Evolutionary conservation across 2,113 vertebrate genomes (phyloP), one percentile per base, ranked within the genome.

Genomic region (Neotoma lepida): DNA sequence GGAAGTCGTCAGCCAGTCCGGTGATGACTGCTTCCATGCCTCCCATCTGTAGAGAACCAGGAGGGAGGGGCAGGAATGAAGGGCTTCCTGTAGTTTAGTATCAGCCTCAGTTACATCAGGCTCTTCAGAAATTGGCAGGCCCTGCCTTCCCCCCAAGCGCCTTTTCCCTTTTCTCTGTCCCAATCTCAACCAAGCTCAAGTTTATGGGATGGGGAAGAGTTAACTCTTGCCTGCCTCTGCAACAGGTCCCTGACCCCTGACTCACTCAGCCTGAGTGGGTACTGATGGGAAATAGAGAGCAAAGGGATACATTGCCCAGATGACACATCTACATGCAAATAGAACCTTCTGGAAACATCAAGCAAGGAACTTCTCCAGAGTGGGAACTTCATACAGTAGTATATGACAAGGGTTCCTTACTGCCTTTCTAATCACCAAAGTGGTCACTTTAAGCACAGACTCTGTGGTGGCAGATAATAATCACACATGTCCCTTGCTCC

Each of bases 11-110:
- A 0, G 99, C 98, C 86, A 99, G 97, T 74, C 99, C 99, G 0
- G 99, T 99, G 98, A 99, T 99, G 93, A 99, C 99, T 0, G 99
- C 99, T 93, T 99, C 99, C 99, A 99, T 99, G 80, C 99, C 99
- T 0, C 99, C 99, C 99, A 99, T 99, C 99, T 99, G 97, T 49
- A 81, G 49, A 78, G 88, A 91, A 93, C 41, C 90, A 94, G 95
- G 74, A 1, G 7, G 80, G 95, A n/a, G 28, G 64, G 56, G 46
- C n/a, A 13, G 51, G 86, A 10, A 17, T 46, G 76, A 68, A 58
- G 14, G 73, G 2, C 4, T 1, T 4, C 39, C 44, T 1, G 13
- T 3, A 13, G 44, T 30, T 13, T 18, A 18, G 54, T 15, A 64
- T 33, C 41, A 5, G 82, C 41, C n/a, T 49, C 8, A 15, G 39